Percentiles rank a stretch among this genome's conserved stretches.
Evolutionary conservation across 2,797 vertebrate species (phyloP).

Genomic region (Chaenodraco wilsoni): DNA sequence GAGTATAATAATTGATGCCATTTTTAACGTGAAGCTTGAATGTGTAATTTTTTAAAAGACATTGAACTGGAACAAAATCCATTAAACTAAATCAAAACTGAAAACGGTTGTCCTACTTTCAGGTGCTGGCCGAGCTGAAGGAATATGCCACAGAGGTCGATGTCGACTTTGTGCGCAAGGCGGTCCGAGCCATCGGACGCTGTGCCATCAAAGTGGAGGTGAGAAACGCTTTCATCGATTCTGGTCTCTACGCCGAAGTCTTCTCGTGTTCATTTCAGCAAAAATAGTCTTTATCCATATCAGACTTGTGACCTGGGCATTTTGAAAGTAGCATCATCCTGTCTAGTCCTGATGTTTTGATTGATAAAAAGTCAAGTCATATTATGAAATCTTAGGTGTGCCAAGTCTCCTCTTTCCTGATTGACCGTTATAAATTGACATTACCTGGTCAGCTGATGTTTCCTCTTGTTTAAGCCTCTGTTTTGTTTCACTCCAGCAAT

Average conservation of each 20-base stretch:
- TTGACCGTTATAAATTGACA: background rate
- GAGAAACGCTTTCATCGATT: constrained; percentile 20
- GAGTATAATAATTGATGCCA: background rate
- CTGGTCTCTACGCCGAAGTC: background rate
- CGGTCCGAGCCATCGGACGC: constrained; percentile 95
- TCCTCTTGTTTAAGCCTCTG: too few species aligned
- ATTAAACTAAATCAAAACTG: background rate
- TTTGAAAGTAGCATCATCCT: background rate
- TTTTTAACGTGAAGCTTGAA: background rate
- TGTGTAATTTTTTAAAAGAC: background rate
- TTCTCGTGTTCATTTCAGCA: background rate
- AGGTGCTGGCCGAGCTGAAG: constrained; percentile 98
- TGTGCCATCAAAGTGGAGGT: constrained; percentile 99
- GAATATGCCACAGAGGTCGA: constrained; percentile 98
- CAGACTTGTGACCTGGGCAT: background rate
- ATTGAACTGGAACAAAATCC: background rate
- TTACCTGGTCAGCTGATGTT: background rate
- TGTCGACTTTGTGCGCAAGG: constrained; percentile 97
- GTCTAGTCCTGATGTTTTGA: background rate
- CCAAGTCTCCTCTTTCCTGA: background rate
- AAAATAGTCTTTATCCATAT: background rate
- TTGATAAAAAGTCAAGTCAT: background rate
- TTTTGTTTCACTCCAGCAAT: constrained; percentile 85
- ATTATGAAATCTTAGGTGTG: background rate
- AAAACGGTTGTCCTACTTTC: constrained; percentile 1